Percentiles rank a stretch among this genome's conserved stretches.
phyloP scores from a whole-genome alignment of 2,888 invertebrate species.

The Margaritifera margaritifera region DNA sequence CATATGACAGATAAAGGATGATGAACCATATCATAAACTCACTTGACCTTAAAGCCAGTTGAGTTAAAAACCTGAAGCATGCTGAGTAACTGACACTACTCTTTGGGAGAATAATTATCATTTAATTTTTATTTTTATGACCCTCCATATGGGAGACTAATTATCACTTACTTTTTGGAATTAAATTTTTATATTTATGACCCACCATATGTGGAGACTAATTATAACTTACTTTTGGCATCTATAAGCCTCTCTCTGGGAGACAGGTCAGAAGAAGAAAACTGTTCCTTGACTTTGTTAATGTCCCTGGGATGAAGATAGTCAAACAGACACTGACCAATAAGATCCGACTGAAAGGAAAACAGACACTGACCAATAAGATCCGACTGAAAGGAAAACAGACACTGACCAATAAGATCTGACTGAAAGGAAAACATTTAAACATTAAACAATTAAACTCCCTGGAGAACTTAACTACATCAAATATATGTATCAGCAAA shows the following conservation, averaged over 20 bases:
- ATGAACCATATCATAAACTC: too few species aligned
- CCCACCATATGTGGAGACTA: background rate
- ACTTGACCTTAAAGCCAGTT: too few species aligned
- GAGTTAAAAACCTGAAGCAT: too few species aligned
- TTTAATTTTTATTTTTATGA: background rate
- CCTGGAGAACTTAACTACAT: too few species aligned
- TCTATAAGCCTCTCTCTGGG: conserved; percentile 92
- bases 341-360: conserved; percentile 82
- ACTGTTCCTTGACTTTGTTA: conserved; percentile 94
- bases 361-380: conserved; percentile 91
- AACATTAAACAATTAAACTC: too few species aligned
- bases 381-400: conserved; percentile 85
- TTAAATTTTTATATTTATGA: background rate
- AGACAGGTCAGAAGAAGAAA: conserved; percentile 90
- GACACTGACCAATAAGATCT: conserved; percentile 89
- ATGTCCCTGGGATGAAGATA: conserved; percentile 95
- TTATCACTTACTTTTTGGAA: background rate
- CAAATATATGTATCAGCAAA: too few species aligned
- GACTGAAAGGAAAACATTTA: conserved; percentile 75
- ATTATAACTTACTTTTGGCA: conserved; percentile 84
- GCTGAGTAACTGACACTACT: too few species aligned
- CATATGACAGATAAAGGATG: too few species aligned
- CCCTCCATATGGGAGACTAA: background rate
- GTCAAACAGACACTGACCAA: conserved; percentile 93
- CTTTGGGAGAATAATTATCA: too few species aligned